Evolutionary conservation across 2,888 invertebrate genomes (phyloP).

Genomic region (Spicauda simplicius): DNA sequence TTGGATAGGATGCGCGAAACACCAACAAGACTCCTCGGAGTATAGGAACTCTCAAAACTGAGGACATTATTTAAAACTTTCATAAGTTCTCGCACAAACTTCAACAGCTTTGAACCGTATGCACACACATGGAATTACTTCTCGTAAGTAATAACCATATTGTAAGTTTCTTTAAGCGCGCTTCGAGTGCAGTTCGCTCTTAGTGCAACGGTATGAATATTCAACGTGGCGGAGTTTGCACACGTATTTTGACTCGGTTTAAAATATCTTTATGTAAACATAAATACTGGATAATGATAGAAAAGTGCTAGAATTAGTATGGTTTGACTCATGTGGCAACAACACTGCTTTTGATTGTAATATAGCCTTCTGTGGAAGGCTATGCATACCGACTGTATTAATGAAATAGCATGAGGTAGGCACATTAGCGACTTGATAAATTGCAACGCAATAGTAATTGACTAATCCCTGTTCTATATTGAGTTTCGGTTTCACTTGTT

Average conservation of each 20-base stretch:
- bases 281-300: not conserved
- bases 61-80: conserved; percentile 34
- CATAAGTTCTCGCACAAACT: conserved; percentile 19
- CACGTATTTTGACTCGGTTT: not conserved
- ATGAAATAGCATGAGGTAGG: no score
- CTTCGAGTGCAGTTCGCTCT: conserved; percentile 6
- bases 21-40: not conserved
- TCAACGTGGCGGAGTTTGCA: conserved; percentile 4
- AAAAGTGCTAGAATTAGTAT: no score
- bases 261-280: not conserved
- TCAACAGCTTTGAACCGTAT: conserved; percentile 24
- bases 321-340: no score
- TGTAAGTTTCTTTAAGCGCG: conserved; percentile 26
- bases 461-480: no score
- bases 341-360: no score
- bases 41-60: conserved; percentile 55
- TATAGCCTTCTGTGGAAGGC: no score
- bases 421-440: no score
- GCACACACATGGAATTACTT: conserved; percentile 30
- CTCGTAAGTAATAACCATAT: conserved; percentile 28
- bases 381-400: no score
- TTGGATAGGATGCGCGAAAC: not conserved
- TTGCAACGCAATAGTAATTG: no score
- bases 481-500: no score
- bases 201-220: conserved; percentile 19